A percentile compares a stretch with the other conserved stretches of the same genome.
Evolutionary conservation across 53 echinoderm and acorn worm species (phyloP).

Genomic region (Holothuria scabra): DNA sequence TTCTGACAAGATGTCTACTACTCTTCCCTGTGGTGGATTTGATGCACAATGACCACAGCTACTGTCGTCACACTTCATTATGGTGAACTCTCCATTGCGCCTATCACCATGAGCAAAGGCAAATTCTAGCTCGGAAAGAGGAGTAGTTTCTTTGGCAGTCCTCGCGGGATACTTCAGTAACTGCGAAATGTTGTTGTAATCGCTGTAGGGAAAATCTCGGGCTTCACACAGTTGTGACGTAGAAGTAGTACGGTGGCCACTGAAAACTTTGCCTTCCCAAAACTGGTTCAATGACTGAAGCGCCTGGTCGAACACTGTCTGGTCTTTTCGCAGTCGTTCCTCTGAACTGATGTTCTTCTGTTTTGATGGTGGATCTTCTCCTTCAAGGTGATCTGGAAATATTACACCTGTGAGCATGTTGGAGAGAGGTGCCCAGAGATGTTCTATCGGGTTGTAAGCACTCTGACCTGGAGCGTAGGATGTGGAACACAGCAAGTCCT

Average conservation of each 20-base stretch:
- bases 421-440: slow-evolving; percentile 55
- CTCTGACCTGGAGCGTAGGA: slow-evolving; percentile 57
- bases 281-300: too few relatives aligned
- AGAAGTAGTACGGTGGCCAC: too few relatives aligned
- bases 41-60: background rate
- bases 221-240: too few relatives aligned
- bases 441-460: slow-evolving; percentile 61
- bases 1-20: background rate
- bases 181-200: background rate
- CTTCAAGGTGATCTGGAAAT: slow-evolving; percentile 27
- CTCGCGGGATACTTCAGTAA: background rate
- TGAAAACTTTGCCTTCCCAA: too few relatives aligned
- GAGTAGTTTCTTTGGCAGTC: background rate
- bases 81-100: slow-evolving; percentile 31
- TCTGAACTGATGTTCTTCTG: background rate
- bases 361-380: slow-evolving; percentile 21
- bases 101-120: slow-evolving; percentile 7
- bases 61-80: slow-evolving; percentile 8
- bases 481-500: slow-evolving; percentile 53
- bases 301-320: too few relatives aligned
- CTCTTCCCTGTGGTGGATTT: background rate
- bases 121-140: background rate
- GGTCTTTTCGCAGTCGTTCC: too few relatives aligned
- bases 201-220: background rate
- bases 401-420: slow-evolving; percentile 51